A percentile compares a stretch with the other conserved stretches of the same genome.
phyloP scores from a whole-genome alignment of 2,113 vertebrate genomes.

The Cygnus buccinator region DNA sequence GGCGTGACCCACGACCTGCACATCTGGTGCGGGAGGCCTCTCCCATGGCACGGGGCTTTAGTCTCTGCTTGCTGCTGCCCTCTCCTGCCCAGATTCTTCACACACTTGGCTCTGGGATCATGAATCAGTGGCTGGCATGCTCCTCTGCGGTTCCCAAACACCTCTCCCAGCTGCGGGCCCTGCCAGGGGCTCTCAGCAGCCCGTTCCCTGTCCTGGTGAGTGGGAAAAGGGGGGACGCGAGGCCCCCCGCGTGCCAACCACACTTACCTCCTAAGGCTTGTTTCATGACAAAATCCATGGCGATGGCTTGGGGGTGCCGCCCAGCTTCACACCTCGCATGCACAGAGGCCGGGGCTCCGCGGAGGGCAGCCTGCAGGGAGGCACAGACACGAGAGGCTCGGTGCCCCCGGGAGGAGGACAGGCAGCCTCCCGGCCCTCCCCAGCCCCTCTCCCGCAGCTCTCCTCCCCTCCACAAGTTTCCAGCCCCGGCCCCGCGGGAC shows the following conservation, averaged over 20 bases:
- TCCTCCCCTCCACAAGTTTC: background rate
- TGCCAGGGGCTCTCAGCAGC: background rate
- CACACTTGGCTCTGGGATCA: background rate
- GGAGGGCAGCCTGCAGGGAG: slow-evolving; percentile 23
- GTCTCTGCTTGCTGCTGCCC: slow-evolving; percentile 15
- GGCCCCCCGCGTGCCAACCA: background rate
- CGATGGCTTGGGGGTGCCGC: slow-evolving; percentile 81
- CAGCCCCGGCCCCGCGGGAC: background rate
- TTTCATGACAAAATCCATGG: slow-evolving; percentile 97
- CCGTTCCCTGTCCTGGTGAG: background rate
- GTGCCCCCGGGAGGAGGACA: background rate
- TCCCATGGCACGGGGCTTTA: background rate
- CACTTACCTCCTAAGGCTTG: slow-evolving; percentile 93
- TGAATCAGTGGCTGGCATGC: background rate
- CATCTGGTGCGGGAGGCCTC: background rate
- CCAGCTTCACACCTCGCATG: slow-evolving; percentile 82
- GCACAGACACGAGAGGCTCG: background rate
- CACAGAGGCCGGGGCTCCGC: slow-evolving; percentile 67
- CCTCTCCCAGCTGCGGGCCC: background rate
- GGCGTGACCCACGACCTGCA: background rate
- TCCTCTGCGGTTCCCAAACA: background rate
- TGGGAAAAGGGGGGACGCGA: background rate
- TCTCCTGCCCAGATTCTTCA: slow-evolving; percentile 3
- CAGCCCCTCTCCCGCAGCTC: background rate
- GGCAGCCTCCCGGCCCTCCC: background rate